Evolutionary conservation across 2,797 vertebrate genomes (phyloP).

Genomic region (Gorsachius magnificus): DNA sequence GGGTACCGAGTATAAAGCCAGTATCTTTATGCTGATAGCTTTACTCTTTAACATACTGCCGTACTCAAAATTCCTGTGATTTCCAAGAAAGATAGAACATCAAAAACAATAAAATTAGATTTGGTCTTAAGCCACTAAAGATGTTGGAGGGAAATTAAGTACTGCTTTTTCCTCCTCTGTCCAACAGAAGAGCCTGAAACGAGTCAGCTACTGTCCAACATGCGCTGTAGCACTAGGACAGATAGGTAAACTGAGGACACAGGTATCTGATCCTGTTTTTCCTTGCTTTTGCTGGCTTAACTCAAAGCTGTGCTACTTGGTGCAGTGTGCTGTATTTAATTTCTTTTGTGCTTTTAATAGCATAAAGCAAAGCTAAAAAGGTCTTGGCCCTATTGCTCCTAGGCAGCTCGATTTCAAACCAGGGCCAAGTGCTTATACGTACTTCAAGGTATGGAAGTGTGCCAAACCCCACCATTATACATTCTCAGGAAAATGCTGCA

Average conservation of each 20-base stretch:
- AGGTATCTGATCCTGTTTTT: neutral
- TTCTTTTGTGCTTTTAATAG: slow-evolving; percentile 63
- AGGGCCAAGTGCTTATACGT: neutral
- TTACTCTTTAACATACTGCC: neutral
- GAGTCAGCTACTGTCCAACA: neutral
- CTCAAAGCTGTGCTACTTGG: slow-evolving; percentile 12
- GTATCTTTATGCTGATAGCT: neutral
- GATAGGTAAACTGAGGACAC: neutral
- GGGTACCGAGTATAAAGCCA: neutral
- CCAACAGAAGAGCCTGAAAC: neutral
- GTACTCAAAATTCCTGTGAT: neutral
- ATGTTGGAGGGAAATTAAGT: neutral
- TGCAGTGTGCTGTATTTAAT: slow-evolving; percentile 38
- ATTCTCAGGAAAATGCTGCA: slow-evolving; percentile 13
- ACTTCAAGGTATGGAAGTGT: slow-evolving; percentile 41
- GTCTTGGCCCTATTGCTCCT: slow-evolving; percentile 36
- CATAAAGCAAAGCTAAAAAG: slow-evolving; percentile 47
- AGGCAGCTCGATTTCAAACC: slow-evolving; percentile 45
- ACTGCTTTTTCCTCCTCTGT: neutral
- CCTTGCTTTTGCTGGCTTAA: slow-evolving; percentile 24
- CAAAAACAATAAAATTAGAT: neutral
- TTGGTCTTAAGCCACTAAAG: neutral
- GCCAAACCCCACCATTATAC: neutral
- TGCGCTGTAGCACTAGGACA: neutral
- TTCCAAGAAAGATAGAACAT: neutral